phyloP scores from a whole-genome alignment of 2,888 invertebrate genomes.

The Ceratothoa steindachneri region DNA sequence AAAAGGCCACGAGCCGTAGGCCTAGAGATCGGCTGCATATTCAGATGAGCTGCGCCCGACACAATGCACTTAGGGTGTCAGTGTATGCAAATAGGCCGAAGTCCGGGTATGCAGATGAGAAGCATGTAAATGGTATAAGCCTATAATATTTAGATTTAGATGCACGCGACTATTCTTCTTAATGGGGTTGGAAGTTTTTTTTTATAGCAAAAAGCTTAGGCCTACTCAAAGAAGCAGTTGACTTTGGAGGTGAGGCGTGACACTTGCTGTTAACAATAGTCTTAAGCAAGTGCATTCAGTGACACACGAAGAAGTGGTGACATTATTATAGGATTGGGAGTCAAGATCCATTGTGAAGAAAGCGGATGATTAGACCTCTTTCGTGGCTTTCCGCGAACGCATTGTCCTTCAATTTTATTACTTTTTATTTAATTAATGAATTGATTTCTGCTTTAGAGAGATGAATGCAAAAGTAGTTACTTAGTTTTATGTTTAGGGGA shows the following conservation, averaged over 20 bases:
- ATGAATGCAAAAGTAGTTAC: no score
- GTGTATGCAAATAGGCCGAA: constrained; percentile 35
- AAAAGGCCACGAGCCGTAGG: neutral
- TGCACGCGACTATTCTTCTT: constrained; percentile 25
- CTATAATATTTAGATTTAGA: constrained; percentile 38
- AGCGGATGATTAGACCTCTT: no score
- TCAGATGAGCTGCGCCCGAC: constrained; percentile 20
- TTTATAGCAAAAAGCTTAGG: neutral
- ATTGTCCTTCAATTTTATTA: no score
- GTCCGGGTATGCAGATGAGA: constrained; percentile 2
- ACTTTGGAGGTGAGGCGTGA: neutral
- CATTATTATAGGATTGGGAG: no score
- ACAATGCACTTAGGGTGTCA: constrained; percentile 40
- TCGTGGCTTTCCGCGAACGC: no score
- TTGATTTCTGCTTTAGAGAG: no score
- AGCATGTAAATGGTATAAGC: constrained; percentile 39
- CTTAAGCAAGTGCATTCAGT: neutral
- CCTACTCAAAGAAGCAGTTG: neutral
- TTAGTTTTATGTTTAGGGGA: no score
- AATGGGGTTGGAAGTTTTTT: constrained; percentile 18
- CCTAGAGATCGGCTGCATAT: constrained; percentile 25
- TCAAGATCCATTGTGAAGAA: no score
- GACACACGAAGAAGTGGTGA: neutral
- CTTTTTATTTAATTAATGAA: no score
- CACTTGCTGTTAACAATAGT: constrained; percentile 4